phyloP scores from a whole-genome alignment of 2,888 invertebrate genomes.

The Amblyjoppa proteus region DNA sequence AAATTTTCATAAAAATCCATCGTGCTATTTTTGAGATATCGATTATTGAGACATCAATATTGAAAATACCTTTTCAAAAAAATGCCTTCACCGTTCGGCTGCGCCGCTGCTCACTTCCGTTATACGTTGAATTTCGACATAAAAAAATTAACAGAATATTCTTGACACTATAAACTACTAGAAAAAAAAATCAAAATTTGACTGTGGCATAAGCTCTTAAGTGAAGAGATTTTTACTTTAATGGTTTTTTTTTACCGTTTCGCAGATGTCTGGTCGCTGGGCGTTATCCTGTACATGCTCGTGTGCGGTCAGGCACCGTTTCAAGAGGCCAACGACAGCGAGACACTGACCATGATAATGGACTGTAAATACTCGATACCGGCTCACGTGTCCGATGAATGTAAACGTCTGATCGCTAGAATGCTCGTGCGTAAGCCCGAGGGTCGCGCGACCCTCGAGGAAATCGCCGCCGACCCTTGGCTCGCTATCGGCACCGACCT shows the following conservation, averaged over 20 bases:
- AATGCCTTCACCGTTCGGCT: no score
- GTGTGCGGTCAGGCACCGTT: slow-evolving; percentile 99
- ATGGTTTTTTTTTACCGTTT: slow-evolving; percentile 66
- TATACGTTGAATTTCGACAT: neutral
- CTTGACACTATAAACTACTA: no score
- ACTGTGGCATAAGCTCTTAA: neutral
- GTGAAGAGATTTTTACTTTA: slow-evolving; percentile 19
- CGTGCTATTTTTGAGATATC: no score
- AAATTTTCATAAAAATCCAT: no score
- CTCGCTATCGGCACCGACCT: slow-evolving; percentile 86
- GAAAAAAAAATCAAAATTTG: no score
- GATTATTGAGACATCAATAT: no score
- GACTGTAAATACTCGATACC: slow-evolving; percentile 99
- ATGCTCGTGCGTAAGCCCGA: slow-evolving; percentile 98
- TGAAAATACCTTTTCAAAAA: no score
- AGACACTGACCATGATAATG: slow-evolving; percentile 99
- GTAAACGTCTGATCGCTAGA: slow-evolving; percentile 94
- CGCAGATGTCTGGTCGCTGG: slow-evolving; percentile 98
- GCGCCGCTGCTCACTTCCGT: no score
- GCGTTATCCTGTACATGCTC: slow-evolving; percentile 99
- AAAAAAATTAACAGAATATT: no score
- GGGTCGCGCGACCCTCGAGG: slow-evolving; percentile 93
- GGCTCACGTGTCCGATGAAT: slow-evolving; percentile 93
- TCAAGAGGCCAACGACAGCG: slow-evolving; percentile 99
- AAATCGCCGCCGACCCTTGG: slow-evolving; percentile 96